Evolutionary conservation across 1,140 invertebrate species (phyloP).

Genomic region (Drosophila grimshawi): DNA sequence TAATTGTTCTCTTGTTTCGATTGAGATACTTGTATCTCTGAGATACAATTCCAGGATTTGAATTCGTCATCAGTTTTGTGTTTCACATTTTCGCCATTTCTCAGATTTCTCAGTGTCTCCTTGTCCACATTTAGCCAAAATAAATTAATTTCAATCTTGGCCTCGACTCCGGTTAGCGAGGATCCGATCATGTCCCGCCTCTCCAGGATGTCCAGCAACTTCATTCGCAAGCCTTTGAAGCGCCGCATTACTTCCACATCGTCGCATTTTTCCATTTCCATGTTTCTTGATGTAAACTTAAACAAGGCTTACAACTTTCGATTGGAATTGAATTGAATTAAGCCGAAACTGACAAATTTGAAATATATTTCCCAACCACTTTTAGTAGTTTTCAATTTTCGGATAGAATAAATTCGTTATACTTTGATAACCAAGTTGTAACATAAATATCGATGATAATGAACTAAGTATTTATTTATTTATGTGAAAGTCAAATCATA

Average conservation of each 20-base stretch:
- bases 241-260: neutral
- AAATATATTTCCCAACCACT: neutral
- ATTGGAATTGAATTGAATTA: neutral
- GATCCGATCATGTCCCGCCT: conserved; percentile 27
- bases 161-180: neutral
- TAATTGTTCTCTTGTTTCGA: neutral
- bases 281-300: neutral
- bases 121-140: neutral
- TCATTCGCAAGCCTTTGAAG: conserved; percentile 12
- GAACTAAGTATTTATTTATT: too few relatives aligned
- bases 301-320: neutral
- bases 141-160: neutral
- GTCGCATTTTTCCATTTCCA: neutral
- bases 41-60: neutral
- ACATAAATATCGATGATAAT: too few relatives aligned
- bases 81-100: neutral
- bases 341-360: neutral
- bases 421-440: too few relatives aligned
- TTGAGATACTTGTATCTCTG: neutral
- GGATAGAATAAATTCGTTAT: too few relatives aligned
- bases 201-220: conserved; percentile 9
- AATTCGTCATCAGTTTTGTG: neutral
- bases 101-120: neutral
- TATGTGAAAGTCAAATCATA: too few relatives aligned
- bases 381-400: too few relatives aligned